These are phyloP conservation scores for Papilio glaucus DNA, from an alignment of 1,140 invertebrate genomes.

Conservation along the genomic window DNA sequence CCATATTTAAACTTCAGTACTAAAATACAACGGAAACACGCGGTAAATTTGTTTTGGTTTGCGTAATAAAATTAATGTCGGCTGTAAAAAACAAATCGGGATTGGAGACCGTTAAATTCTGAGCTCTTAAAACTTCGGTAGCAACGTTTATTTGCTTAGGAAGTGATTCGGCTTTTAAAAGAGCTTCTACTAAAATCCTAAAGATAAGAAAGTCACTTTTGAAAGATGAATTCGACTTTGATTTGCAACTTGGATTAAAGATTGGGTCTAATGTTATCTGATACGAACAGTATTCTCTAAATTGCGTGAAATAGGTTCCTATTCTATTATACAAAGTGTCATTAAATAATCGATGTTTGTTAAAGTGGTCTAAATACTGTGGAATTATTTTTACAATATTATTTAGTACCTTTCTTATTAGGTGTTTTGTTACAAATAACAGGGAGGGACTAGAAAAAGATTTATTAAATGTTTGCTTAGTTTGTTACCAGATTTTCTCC, in stretches of 20 bases:
- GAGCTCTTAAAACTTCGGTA: slow-evolving; percentile 19
- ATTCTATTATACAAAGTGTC: too few species aligned
- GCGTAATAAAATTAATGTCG: slow-evolving; percentile 33
- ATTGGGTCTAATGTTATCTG: not conserved
- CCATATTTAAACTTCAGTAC: slow-evolving; percentile 24
- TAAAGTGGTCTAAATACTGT: too few species aligned
- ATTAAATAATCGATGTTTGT: too few species aligned
- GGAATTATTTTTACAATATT: too few species aligned
- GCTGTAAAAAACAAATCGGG: slow-evolving; percentile 22
- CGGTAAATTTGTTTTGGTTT: slow-evolving; percentile 27
- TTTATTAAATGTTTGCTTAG: too few species aligned
- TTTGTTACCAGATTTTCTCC: not conserved
- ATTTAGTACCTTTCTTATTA: too few species aligned
- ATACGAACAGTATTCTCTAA: not conserved
- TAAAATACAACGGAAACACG: slow-evolving; percentile 36
- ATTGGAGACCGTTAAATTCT: slow-evolving; percentile 24
- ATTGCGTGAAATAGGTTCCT: too few species aligned
- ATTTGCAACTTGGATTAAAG: not conserved
- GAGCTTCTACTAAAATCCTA: slow-evolving; percentile 5
- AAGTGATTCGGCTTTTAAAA: not conserved
- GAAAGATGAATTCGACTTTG: slow-evolving; percentile 3
- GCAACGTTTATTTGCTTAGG: slow-evolving; percentile 5
- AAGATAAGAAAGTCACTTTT: slow-evolving; percentile 16
- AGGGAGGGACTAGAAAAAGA: too few species aligned
- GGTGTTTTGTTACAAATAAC: too few species aligned